These are phyloP conservation scores for Passer montanus DNA, from an alignment of 2,113 vertebrate species.

Conservation along the genomic window DNA sequence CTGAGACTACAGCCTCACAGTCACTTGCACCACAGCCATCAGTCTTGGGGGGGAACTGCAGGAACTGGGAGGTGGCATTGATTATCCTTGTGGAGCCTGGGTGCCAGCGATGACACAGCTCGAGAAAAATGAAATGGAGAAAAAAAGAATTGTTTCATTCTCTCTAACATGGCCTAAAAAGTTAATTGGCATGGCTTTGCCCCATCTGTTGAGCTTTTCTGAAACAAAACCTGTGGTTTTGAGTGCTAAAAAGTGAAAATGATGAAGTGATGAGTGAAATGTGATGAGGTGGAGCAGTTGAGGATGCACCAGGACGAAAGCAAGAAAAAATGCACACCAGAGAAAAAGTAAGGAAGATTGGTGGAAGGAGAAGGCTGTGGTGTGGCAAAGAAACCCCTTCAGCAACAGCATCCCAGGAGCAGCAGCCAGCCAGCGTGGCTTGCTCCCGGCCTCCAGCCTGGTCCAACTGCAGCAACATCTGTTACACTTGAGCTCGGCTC, in stretches of 20 bases:
- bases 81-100: background rate
- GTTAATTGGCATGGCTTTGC: background rate
- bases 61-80: background rate
- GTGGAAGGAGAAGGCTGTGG: background rate
- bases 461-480: constrained; percentile 71
- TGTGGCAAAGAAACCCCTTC: background rate
- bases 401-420: background rate
- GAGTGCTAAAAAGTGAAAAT: background rate
- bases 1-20: background rate
- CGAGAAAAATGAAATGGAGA: background rate
- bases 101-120: background rate
- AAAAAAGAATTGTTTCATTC: background rate
- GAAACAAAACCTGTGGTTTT: background rate
- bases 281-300: background rate
- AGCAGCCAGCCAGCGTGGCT: background rate
- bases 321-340: background rate
- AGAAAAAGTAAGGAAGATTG: background rate
- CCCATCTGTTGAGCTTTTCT: background rate
- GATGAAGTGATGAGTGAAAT: background rate
- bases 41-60: background rate
- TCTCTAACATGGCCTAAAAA: background rate
- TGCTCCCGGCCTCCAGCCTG: background rate
- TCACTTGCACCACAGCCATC: background rate
- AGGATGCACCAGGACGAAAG: background rate
- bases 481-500: constrained; percentile 66